Base-by-base conservation (phyloP, 2,113 vertebrate species). In the Dendrocopos noguchii region DNA sequence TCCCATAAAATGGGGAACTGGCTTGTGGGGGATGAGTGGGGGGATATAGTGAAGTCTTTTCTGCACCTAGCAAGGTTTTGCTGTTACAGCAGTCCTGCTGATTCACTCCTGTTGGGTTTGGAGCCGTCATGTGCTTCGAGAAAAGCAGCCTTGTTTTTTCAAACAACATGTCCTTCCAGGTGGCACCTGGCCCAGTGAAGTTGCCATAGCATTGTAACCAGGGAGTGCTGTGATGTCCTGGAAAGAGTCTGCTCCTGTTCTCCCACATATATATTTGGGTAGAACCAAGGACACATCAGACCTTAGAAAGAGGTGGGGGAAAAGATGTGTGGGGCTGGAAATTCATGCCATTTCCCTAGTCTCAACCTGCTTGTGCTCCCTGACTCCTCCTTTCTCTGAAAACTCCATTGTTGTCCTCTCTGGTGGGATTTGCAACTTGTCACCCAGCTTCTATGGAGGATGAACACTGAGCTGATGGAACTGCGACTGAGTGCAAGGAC, bases 121-220 rank as follows among this genome's bases (percentile, higher is more conserved):
- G 79, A 93, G 67, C 81, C 16, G 4, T 21, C 25, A 85, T 80
- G 78, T 61, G 84, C 71, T 59, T 78, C 0, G 22, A 95, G 88
- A 91, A 90, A 66, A 18, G 12, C 55, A 91, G 75, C 75, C 56
- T 82, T 89, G 60, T 71, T 78, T 95, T 94, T 61, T 84, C 82
- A 96, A 93, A 64, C 61, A 68, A 6, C 0, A 0, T 64, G 91
- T 92, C 79, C 87, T 91, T 96, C 94, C 95, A 96, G 89, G 87
- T 96, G 95, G 94, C 88, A 28, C 75, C 64, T 95, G 94, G 91
- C 94, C 94, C 91, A 85, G 71, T 59, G 16, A 72, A 93, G 80
- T 94, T 91, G 60, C 88, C 21, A 2, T 4, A 17, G 86, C 1
- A 0, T 10, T 87, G 84, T 91, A 96, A 96, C 71, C 0, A 1